Conservation (phyloP, 2,797 vertebrate genomes). For the Erpetoichthys calabaricus region DNA sequence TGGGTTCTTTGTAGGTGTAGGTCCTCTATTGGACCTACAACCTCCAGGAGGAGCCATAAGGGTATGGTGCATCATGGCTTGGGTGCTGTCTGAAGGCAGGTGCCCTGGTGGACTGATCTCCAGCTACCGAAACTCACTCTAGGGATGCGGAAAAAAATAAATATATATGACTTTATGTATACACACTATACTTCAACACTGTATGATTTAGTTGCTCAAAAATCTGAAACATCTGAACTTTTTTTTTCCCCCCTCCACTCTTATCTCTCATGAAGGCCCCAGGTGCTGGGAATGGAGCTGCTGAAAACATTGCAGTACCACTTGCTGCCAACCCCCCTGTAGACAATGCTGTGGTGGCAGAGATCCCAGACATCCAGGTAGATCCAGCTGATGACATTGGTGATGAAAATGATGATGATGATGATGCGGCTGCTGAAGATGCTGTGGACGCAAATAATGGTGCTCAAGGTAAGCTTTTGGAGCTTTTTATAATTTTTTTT, state of each 20-base stretch:
- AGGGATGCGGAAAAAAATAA: not conserved
- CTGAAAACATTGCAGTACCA: slow-evolving; percentile 67
- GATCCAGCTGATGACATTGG: slow-evolving; percentile 75
- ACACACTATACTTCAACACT: not conserved
- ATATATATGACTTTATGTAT: not conserved
- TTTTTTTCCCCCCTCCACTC: not conserved
- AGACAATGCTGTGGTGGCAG: slow-evolving; percentile 73
- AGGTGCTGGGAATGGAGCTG: slow-evolving; percentile 60
- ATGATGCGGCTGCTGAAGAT: slow-evolving; percentile 76
- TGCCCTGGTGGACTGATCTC: too few relatives aligned
- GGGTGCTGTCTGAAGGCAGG: too few relatives aligned
- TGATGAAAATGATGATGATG: slow-evolving; percentile 75
- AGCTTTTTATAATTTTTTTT: too few relatives aligned
- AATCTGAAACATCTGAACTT: slow-evolving; percentile 7
- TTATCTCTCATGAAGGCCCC: slow-evolving; percentile 48
- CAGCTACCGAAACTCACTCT: not conserved
- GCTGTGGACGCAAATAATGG: slow-evolving; percentile 87
- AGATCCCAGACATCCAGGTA: slow-evolving; percentile 61
- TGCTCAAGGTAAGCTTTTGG: slow-evolving; percentile 52
- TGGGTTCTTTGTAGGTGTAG: too few relatives aligned
- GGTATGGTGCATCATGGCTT: too few relatives aligned
- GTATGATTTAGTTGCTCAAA: not conserved
- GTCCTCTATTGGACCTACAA: too few relatives aligned
- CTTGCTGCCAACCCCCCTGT: slow-evolving; percentile 67
- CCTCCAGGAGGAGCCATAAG: too few relatives aligned